These are phyloP conservation scores for Odontophorus gujanensis DNA, from an alignment of 2,113 vertebrate species.

Conservation along the genomic window DNA sequence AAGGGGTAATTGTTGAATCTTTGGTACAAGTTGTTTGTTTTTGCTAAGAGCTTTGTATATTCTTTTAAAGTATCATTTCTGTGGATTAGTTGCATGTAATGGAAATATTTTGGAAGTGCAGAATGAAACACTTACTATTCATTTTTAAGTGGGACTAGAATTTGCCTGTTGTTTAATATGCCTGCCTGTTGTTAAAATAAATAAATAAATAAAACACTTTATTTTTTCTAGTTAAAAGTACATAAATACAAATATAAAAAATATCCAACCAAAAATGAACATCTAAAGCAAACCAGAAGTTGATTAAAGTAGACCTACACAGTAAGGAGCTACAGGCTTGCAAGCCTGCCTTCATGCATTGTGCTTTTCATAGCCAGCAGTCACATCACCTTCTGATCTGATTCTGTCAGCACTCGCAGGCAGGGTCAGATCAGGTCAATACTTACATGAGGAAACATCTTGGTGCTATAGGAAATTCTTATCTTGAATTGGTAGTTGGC, in stretches of 20 bases:
- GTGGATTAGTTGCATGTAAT: background rate
- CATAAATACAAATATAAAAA: background rate
- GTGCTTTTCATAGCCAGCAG: conserved; percentile 33
- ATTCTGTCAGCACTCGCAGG: conserved; percentile 23
- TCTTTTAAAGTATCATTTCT: background rate
- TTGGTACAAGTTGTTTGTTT: background rate
- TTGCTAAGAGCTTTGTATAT: background rate
- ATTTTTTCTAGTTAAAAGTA: background rate
- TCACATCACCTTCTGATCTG: conserved; percentile 52
- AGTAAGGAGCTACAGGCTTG: conserved; percentile 15
- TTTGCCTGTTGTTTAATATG: background rate
- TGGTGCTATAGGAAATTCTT: background rate
- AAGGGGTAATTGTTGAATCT: background rate
- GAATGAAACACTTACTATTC: background rate
- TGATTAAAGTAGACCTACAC: conserved; percentile 4
- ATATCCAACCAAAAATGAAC: background rate
- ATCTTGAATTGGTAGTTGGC: background rate
- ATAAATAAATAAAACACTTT: background rate
- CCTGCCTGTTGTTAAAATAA: background rate
- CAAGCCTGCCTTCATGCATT: background rate
- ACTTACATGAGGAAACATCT: conserved; percentile 12
- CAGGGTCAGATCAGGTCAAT: conserved; percentile 13
- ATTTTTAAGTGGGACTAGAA: background rate
- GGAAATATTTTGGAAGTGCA: background rate
- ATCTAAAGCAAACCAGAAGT: background rate